These are phyloP conservation scores for Bradypus variegatus DNA, from an alignment of 2,797 vertebrate species.

Conservation along the genomic window DNA sequence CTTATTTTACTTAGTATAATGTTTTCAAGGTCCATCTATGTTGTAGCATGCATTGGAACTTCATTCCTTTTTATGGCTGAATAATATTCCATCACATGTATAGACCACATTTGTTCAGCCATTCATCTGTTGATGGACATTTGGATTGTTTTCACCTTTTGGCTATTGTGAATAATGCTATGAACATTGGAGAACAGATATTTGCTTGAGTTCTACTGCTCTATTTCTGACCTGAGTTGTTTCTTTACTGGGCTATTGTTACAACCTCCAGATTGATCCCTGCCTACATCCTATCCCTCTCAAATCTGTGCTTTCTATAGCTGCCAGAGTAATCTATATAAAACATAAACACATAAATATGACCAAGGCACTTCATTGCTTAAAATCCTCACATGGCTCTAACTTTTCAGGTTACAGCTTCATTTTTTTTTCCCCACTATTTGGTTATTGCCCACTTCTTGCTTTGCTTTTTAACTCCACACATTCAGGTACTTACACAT, in stretches of 20 bases:
- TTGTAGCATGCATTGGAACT: no score
- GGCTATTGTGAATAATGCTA: no score
- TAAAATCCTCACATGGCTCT: slow-evolving; percentile 32
- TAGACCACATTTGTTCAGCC: no score
- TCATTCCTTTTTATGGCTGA: no score
- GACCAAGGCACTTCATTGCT: not conserved
- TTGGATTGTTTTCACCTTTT: no score
- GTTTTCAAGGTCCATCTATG: no score
- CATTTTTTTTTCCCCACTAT: not conserved
- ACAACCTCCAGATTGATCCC: slow-evolving; percentile 1
- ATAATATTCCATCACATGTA: no score
- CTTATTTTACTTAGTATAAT: no score
- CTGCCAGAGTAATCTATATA: not conserved
- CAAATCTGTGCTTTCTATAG: not conserved
- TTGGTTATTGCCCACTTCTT: not conserved
- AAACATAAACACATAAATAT: slow-evolving; percentile 31
- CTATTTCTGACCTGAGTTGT: slow-evolving; percentile 24
- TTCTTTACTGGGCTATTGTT: not conserved
- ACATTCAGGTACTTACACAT: not conserved
- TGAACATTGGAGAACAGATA: no score
- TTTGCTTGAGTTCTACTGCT: not conserved
- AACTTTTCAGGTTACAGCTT: not conserved
- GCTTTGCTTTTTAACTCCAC: slow-evolving; percentile 28
- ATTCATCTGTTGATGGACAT: no score
- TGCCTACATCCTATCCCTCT: not conserved